These are phyloP conservation scores for Sceloporus tristichus DNA, from an alignment of 2,113 vertebrate genomes.

Conservation along the genomic window DNA sequence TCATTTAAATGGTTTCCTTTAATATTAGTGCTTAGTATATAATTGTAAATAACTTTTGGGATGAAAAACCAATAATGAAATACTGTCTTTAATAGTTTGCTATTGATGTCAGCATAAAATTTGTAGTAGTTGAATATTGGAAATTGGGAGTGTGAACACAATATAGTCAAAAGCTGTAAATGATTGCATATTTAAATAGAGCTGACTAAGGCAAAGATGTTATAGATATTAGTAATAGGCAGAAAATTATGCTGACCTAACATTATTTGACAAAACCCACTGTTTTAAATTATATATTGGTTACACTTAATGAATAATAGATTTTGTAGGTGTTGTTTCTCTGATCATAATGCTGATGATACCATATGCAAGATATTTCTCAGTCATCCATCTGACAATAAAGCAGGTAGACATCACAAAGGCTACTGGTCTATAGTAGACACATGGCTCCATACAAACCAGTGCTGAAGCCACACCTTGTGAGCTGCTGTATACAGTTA, in stretches of 20 bases:
- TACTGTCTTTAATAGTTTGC: constrained; percentile 99
- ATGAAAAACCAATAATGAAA: constrained; percentile 99
- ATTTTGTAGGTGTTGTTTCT: constrained; percentile 95
- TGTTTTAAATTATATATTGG: constrained; percentile 99
- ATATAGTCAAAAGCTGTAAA: constrained; percentile 99
- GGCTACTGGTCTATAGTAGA: constrained; percentile 9
- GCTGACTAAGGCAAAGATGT: constrained; percentile 99
- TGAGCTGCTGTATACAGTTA: neutral
- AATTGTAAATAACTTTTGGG: constrained; percentile 99
- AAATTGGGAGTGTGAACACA: constrained; percentile 96
- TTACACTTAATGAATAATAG: constrained; percentile 99
- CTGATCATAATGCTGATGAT: constrained; percentile 91
- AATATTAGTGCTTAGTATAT: constrained; percentile 99
- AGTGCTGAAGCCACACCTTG: neutral
- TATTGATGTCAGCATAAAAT: constrained; percentile 99
- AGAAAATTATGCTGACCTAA: constrained; percentile 99
- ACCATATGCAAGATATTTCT: constrained; percentile 79
- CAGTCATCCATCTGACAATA: constrained; percentile 84
- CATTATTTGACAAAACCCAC: constrained; percentile 97
- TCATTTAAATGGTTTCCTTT: constrained; percentile 99
- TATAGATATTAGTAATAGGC: constrained; percentile 99
- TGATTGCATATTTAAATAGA: constrained; percentile 99
- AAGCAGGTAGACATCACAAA: constrained; percentile 66
- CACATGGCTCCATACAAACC: neutral
- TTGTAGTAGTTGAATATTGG: constrained; percentile 99